A percentile compares a stretch with the other conserved stretches of the same genome.
Evolutionary conservation across 1,140 invertebrate genomes (phyloP).

Genomic region (Plodia interpunctella): DNA sequence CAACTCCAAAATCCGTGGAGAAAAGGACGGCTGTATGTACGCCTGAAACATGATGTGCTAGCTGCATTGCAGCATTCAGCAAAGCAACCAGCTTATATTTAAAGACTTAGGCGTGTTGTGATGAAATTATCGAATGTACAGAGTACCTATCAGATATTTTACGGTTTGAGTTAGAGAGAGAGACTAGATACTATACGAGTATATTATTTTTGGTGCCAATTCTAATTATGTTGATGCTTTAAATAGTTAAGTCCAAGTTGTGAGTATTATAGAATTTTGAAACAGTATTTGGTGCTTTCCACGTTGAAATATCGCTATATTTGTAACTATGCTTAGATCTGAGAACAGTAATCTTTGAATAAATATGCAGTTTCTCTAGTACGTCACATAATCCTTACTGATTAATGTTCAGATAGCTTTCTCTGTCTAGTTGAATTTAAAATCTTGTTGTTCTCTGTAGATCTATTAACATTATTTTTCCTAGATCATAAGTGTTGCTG

Average conservation of each 20-base stretch:
- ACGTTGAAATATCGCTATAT: slow-evolving; percentile 38
- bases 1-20: slow-evolving; percentile 97
- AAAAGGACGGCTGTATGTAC: slow-evolving; percentile 92
- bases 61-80: slow-evolving; percentile 91
- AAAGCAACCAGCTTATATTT: slow-evolving; percentile 82
- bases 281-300: slow-evolving; percentile 66
- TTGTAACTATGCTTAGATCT: slow-evolving; percentile 13
- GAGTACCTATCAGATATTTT: slow-evolving; percentile 1
- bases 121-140: slow-evolving; percentile 14
- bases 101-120: slow-evolving; percentile 25
- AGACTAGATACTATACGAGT: slow-evolving; percentile 12
- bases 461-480: slow-evolving; percentile 24
- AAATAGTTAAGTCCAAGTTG: slow-evolving; percentile 58
- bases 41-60: slow-evolving; percentile 91
- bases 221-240: slow-evolving; percentile 62
- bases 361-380: slow-evolving; percentile 12
- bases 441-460: slow-evolving; percentile 29
- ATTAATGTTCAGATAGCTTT: slow-evolving; percentile 29
- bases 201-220: slow-evolving; percentile 59
- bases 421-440: slow-evolving; percentile 34
- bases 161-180: slow-evolving; percentile 11
- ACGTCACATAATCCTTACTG: not conserved
- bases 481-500: slow-evolving; percentile 11
- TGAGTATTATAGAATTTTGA: slow-evolving; percentile 49
- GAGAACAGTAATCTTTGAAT: slow-evolving; percentile 2